Evolutionary conservation across 2,113 vertebrate species (phyloP).

Genomic region (Oryzias curvinotus): DNA sequence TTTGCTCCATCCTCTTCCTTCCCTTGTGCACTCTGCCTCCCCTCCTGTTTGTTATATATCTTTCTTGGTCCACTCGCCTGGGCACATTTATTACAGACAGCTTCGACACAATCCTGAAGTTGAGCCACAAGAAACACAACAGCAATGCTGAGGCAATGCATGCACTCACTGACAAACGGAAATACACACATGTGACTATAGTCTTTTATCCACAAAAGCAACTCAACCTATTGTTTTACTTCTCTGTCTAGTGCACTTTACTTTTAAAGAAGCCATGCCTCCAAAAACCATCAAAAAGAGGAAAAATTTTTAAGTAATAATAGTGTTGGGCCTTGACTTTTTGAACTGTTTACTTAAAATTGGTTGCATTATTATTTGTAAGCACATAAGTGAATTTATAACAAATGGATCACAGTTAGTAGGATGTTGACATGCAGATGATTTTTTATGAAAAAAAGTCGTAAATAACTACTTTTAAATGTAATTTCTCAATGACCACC

Average conservation of each 20-base stretch:
- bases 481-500: no score
- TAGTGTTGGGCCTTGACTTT: no score
- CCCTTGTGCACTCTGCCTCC: slow-evolving; percentile 77
- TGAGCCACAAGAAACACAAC: slow-evolving; percentile 77
- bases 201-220: slow-evolving; percentile 49
- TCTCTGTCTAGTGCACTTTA: slow-evolving; percentile 22
- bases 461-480: no score
- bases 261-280: slow-evolving; percentile 20
- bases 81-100: slow-evolving; percentile 95
- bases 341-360: no score
- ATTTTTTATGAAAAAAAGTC: no score
- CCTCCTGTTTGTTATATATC: slow-evolving; percentile 93
- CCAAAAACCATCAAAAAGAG: no score
- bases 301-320: no score
- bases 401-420: no score
- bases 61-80: slow-evolving; percentile 89
- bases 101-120: slow-evolving; percentile 83
- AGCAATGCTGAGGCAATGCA: slow-evolving; percentile 34
- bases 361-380: no score
- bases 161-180: slow-evolving; percentile 36
- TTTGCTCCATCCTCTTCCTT: slow-evolving; percentile 75
- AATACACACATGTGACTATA: slow-evolving; percentile 46
- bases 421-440: no score
- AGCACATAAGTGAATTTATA: no score
- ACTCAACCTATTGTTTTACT: slow-evolving; percentile 41